These are phyloP conservation scores for Alfaro cultratus DNA, from an alignment of 2,797 vertebrate species.

Conservation along the genomic window DNA sequence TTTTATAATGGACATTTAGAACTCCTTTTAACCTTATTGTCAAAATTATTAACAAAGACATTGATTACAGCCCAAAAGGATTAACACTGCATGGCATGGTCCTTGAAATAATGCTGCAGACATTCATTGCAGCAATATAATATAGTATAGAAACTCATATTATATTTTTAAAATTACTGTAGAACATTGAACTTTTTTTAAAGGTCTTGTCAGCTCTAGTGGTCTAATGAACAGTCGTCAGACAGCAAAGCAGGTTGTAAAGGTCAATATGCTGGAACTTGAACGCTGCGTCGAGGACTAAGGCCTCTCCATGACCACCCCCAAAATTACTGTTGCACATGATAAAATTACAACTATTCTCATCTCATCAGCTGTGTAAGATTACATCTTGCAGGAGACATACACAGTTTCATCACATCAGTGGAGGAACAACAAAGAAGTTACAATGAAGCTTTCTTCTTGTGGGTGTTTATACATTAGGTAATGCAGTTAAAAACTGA, in stretches of 20 bases:
- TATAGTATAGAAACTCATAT: not conserved
- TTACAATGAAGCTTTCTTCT: slow-evolving; percentile 18
- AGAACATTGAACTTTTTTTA: slow-evolving; percentile 1
- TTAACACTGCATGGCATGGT: not conserved
- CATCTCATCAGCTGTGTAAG: slow-evolving; percentile 21
- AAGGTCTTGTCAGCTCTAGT: no score
- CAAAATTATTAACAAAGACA: not conserved
- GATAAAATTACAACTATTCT: slow-evolving; percentile 29
- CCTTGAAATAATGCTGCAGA: not conserved
- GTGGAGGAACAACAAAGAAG: slow-evolving; percentile 5
- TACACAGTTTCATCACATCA: slow-evolving; percentile 13
- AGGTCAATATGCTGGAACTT: no score
- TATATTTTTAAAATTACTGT: slow-evolving; percentile 35
- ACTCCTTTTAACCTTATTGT: not conserved
- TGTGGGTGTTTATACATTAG: slow-evolving; percentile 14
- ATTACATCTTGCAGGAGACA: slow-evolving; percentile 53
- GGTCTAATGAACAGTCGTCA: no score
- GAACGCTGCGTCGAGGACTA: no score
- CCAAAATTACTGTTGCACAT: no score
- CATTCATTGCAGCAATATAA: not conserved
- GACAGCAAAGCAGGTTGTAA: no score
- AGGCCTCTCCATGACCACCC: no score
- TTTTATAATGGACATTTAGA: not conserved
- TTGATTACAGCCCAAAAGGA: not conserved
- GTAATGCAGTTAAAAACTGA: not conserved